Percentiles rank a stretch among this genome's conserved stretches.
phyloP scores from a whole-genome alignment of 2,797 vertebrate species.

The Otus scops region DNA sequence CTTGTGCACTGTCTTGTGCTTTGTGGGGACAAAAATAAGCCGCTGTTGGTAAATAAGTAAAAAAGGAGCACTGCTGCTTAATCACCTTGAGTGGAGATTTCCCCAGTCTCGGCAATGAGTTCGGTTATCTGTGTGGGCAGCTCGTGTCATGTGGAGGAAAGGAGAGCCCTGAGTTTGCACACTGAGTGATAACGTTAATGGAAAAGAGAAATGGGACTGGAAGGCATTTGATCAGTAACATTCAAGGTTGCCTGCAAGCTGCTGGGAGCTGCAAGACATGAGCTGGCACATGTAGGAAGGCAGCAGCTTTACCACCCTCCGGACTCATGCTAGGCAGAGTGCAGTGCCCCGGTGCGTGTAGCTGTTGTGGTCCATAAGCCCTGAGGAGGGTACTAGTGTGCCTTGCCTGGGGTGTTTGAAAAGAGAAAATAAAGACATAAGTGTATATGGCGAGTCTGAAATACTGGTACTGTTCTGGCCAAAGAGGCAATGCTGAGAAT shows the following conservation, averaged over 20 bases:
- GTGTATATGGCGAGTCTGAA: not conserved
- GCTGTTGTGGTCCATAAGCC: rapidly evolving
- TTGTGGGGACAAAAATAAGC: not conserved
- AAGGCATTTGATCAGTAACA: not conserved
- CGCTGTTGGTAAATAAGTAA: not conserved
- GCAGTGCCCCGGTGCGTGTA: rapidly evolving
- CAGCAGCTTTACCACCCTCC: not conserved
- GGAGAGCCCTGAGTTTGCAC: not conserved
- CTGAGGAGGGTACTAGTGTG: not conserved
- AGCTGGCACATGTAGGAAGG: rapidly evolving
- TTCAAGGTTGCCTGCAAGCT: not conserved
- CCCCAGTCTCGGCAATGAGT: not conserved
- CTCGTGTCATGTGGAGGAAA: not conserved
- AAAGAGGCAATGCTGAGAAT: not conserved
- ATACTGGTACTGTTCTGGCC: not conserved
- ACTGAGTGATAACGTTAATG: not conserved
- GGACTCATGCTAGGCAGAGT: rapidly evolving
- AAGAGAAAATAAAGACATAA: not conserved
- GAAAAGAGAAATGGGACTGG: not conserved
- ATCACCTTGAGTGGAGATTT: not conserved
- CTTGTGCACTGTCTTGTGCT: not conserved
- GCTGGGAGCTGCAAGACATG: not conserved
- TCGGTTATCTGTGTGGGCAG: not conserved
- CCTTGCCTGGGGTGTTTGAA: not conserved
- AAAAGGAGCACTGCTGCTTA: not conserved